phyloP scores from a whole-genome alignment of 2,888 invertebrate species.

The Volucella inanis region DNA sequence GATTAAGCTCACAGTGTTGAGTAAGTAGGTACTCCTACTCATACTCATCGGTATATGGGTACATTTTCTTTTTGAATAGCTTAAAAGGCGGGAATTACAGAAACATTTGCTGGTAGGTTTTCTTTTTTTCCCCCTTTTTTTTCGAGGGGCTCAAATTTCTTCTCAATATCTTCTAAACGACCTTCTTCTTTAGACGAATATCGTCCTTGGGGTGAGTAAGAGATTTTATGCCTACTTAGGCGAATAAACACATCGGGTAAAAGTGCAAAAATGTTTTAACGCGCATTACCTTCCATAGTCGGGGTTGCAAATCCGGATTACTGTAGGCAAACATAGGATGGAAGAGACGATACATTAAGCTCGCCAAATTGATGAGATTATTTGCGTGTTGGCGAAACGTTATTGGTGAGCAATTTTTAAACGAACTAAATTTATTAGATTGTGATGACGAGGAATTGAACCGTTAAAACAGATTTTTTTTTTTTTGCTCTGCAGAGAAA shows the following conservation, averaged over 20 bases:
- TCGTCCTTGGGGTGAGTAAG: background rate
- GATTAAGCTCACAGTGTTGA: slow-evolving; percentile 7
- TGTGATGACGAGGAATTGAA: too few species aligned
- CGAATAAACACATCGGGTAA: slow-evolving; percentile 22
- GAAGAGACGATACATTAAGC: background rate
- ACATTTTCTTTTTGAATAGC: slow-evolving; percentile 56
- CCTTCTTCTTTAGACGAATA: background rate
- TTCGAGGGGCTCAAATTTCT: background rate
- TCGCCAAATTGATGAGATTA: slow-evolving; percentile 6
- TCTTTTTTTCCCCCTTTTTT: background rate
- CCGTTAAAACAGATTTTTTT: too few species aligned
- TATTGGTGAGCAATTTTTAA: too few species aligned
- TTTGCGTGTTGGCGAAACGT: too few species aligned
- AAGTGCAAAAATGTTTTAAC: slow-evolving; percentile 40
- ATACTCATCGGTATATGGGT: slow-evolving; percentile 22
- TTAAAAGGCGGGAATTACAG: slow-evolving; percentile 36
- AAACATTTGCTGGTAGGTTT: background rate
- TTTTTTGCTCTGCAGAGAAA: too few species aligned
- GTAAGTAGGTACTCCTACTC: background rate
- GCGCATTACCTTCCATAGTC: slow-evolving; percentile 18
- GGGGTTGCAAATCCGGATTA: slow-evolving; percentile 50
- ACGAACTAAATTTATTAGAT: too few species aligned
- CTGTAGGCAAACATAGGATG: slow-evolving; percentile 8
- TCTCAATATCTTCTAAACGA: background rate
- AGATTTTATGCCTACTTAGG: slow-evolving; percentile 47